Percentiles rank a stretch among this genome's conserved stretches.
Evolutionary conservation across 1,140 invertebrate species (phyloP).

Genomic region (Ridgeia piscesae): DNA sequence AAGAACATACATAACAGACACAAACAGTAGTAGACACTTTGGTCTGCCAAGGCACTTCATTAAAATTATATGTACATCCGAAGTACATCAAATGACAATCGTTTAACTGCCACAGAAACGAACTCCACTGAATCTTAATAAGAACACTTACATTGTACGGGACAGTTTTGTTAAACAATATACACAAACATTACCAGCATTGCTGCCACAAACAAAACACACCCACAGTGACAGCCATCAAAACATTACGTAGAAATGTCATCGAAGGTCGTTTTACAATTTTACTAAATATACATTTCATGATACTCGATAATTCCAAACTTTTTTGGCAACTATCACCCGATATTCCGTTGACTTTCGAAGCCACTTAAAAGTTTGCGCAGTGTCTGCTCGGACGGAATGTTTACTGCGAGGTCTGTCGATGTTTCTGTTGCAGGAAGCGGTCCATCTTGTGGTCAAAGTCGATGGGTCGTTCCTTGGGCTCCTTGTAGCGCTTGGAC

Average conservation of each 20-base stretch:
- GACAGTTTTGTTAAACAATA: slow-evolving; percentile 1
- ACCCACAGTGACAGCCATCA: neutral
- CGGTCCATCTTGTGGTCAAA: slow-evolving; percentile 55
- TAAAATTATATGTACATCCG: neutral
- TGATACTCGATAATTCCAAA: neutral
- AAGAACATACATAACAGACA: neutral
- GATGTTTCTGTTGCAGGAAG: slow-evolving; percentile 41
- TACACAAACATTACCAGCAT: neutral
- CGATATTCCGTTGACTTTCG: neutral
- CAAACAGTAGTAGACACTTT: neutral
- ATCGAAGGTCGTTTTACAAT: neutral
- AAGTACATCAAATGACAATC: neutral
- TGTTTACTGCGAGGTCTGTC: neutral
- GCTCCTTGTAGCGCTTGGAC: slow-evolving; percentile 53
- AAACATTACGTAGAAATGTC: neutral
- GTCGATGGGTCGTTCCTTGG: slow-evolving; percentile 48
- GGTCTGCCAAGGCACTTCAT: neutral
- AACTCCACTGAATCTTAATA: neutral
- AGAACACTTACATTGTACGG: neutral
- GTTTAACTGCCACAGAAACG: neutral
- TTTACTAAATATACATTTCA: neutral
- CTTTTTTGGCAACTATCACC: neutral
- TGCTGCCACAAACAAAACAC: neutral
- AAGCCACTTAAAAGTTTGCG: neutral
- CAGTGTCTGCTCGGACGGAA: neutral